Evolutionary conservation across 2,888 invertebrate genomes (phyloP), one percentile per base, ranked within the genome.

Genomic region (Eumerus sabulonum): DNA sequence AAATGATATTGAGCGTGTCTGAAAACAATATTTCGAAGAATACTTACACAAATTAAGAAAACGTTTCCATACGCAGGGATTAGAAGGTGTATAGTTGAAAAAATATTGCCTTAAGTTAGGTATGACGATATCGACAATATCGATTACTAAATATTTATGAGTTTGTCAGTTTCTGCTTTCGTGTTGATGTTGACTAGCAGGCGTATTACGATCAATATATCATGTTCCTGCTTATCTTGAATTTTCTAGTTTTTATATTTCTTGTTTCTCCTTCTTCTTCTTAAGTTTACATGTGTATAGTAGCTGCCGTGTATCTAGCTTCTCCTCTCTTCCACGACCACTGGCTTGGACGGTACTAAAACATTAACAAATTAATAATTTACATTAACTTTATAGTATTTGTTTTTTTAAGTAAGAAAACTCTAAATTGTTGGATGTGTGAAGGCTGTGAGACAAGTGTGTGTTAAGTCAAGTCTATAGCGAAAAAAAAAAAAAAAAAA

Each of bases 291-390:
- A 97, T 97, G 90, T 97, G 97, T 88, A 97, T 97, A 77, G 97
- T 96, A 63, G 97, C 97, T 40, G 97, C 97, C 17, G 97, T 97
- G 90, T 97, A 97, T 85, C 97, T 93, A 9, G 97, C 96, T 88
- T 97, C 97, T 11, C 96, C 96, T 85, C 96, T 92, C 84, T 95
- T 91, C 95, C 96, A 96, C 85, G 94, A 93, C 97, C 97, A 97
- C 84, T 96, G 96, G 84, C 95, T 96, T 81, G 98, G 98, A 82
- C 98, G 97, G 89, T 98, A 97, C 98, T 98, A 91, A 82, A 91
- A 40, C 1, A 27, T 27, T 27, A 27, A 4, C 2, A n/a, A n/a
- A n/a, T n/a, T n/a, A n/a, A n/a, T n/a, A n/a, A n/a, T n/a, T n/a
- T n/a, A n/a, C n/a, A n/a, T n/a, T n/a, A n/a, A n/a, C n/a, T n/a